Conservation (phyloP, 53 echinoderm and acorn worm genomes). For the Apostichopus leukothele region DNA sequence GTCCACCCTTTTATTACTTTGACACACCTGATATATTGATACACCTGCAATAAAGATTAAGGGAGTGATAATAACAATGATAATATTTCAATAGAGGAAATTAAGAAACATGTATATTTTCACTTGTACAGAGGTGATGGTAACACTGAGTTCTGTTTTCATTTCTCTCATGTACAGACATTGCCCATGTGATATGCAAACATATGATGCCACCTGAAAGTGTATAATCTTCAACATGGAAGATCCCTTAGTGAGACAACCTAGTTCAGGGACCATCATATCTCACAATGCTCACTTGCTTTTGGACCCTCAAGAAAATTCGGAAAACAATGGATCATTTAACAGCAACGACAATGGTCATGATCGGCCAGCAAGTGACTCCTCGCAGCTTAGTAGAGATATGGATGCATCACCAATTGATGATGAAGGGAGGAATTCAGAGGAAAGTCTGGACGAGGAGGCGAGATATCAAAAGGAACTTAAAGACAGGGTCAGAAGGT, state of each 20-base stretch:
- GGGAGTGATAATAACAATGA: too few species aligned
- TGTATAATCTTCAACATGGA: background rate
- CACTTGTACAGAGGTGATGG: too few species aligned
- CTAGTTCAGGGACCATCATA: conserved; percentile 60
- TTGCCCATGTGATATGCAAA: too few species aligned
- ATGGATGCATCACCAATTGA: conserved; percentile 81
- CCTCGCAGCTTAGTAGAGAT: conserved; percentile 54
- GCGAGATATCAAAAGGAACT: conserved; percentile 83
- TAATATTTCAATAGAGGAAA: too few species aligned
- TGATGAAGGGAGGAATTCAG: conserved; percentile 50
- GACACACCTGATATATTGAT: too few species aligned
- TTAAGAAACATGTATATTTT: too few species aligned
- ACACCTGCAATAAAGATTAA: too few species aligned
- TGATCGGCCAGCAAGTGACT: background rate
- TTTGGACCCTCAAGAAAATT: conserved; percentile 41
- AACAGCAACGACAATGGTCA: background rate
- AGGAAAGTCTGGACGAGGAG: conserved; percentile 63
- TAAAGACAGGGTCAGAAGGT: conserved; percentile 73
- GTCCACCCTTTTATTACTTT: too few species aligned
- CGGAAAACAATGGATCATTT: background rate
- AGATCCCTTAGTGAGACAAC: conserved; percentile 38
- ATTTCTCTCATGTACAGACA: too few species aligned
- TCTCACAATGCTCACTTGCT: conserved; percentile 71
- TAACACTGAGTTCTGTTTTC: too few species aligned
- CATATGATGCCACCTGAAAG: too few species aligned